These are phyloP conservation scores for Drosophila guanche DNA, from an alignment of 1,140 invertebrate genomes.

Conservation along the genomic window DNA sequence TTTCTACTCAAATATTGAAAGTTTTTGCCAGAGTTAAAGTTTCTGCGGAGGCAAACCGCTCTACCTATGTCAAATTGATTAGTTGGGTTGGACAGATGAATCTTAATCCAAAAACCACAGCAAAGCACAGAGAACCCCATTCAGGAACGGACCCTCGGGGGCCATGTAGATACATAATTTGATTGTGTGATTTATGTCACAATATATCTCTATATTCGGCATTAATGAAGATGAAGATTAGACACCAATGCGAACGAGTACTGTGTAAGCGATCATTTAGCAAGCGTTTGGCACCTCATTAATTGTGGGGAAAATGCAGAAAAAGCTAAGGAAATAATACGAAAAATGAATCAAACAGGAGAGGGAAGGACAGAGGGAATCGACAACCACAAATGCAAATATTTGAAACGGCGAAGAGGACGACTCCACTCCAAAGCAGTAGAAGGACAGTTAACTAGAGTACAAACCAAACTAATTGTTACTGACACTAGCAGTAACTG, in stretches of 20 bases:
- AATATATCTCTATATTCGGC: conserved; percentile 42
- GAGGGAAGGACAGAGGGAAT: conserved; percentile 6
- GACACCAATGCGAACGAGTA: conserved; percentile 26
- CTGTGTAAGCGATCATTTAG: conserved; percentile 26
- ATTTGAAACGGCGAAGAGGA: conserved; percentile 44
- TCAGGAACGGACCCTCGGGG: conserved; percentile 3
- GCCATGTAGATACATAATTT: conserved; percentile 40
- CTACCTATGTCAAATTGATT: conserved; percentile 77
- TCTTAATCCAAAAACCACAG: conserved; percentile 15
- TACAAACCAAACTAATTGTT: conserved; percentile 76
- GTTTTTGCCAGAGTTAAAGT: conserved; percentile 50
- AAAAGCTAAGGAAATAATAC: conserved; percentile 1
- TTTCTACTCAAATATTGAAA: conserved; percentile 52
- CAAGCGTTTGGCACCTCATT: conserved; percentile 62
- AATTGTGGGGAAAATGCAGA: conserved; percentile 24
- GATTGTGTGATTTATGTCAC: conserved; percentile 69
- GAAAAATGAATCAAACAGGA: too few species aligned
- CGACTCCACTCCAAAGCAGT: conserved; percentile 1
- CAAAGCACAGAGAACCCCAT: conserved; percentile 1
- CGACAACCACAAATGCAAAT: conserved; percentile 67
- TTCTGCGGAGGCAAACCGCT: conserved; percentile 29
- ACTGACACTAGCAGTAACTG: conserved; percentile 66
- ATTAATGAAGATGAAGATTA: conserved; percentile 43
- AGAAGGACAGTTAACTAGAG: conserved; percentile 48
- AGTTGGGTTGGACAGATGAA: conserved; percentile 57